Conservation (phyloP, 2,888 invertebrate genomes). For the Ochropleura plecta region DNA sequence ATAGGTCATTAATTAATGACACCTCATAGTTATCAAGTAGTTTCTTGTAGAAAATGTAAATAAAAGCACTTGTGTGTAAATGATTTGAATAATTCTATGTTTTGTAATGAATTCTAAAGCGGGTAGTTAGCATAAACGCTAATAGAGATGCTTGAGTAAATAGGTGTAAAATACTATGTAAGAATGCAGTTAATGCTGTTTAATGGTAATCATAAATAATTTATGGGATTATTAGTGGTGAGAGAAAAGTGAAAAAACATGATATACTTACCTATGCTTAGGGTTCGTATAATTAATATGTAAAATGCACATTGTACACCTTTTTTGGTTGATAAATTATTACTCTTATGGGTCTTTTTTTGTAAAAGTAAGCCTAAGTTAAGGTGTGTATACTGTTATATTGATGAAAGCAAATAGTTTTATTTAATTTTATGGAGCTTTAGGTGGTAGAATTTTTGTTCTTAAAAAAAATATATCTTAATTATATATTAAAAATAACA, state of each 20-base stretch:
- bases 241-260: conserved; percentile 7
- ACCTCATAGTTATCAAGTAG: neutral
- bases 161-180: conserved; percentile 53
- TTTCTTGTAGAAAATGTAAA: conserved; percentile 50
- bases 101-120: conserved; percentile 58
- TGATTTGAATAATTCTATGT: conserved; percentile 56
- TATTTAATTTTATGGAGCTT: neutral
- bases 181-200: conserved; percentile 43
- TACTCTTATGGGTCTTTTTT: conserved; percentile 14
- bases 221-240: conserved; percentile 38
- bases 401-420: neutral
- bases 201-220: conserved; percentile 47
- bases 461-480: too few species aligned
- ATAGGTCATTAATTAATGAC: conserved; percentile 27
- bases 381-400: conserved; percentile 12
- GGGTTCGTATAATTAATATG: conserved; percentile 45
- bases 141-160: conserved; percentile 51
- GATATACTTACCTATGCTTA: conserved; percentile 18
- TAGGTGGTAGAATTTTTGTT: neutral
- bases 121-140: conserved; percentile 49
- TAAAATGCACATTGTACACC: conserved; percentile 45
- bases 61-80: conserved; percentile 42
- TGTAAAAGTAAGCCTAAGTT: neutral
- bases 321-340: conserved; percentile 43
- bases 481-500: too few species aligned